phyloP scores from a whole-genome alignment of 2,113 vertebrate species.

The Balaeniceps rex region DNA sequence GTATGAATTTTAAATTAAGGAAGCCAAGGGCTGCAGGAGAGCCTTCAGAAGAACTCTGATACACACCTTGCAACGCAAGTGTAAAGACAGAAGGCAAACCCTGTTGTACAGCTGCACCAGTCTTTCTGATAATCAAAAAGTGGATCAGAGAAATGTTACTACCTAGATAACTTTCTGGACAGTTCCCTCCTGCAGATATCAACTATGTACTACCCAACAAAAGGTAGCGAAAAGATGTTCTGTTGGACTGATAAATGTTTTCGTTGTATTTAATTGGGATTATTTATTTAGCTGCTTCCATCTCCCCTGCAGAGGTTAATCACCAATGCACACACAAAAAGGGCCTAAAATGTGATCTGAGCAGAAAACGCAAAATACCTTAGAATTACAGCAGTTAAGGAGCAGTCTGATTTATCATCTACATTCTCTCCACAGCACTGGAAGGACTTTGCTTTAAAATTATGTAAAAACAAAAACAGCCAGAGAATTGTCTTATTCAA shows the following conservation, averaged over 20 bases:
- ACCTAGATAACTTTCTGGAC: neutral
- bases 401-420: neutral
- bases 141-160: neutral
- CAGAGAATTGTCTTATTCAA: neutral
- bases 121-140: neutral
- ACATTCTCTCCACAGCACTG: neutral
- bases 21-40: neutral
- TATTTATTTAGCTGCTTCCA: neutral
- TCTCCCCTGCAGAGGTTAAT: slow-evolving; percentile 1
- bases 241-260: neutral
- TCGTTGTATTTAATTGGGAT: neutral
- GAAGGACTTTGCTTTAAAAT: slow-evolving; percentile 21
- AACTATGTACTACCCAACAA: neutral
- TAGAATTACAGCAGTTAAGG: neutral
- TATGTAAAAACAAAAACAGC: neutral
- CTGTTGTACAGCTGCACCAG: neutral
- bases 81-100: neutral
- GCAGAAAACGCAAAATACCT: neutral
- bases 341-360: neutral
- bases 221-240: neutral
- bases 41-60: neutral
- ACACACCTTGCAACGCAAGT: accelerated
- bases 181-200: neutral
- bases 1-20: neutral
- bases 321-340: neutral